Conservation (phyloP, 2,797 vertebrate species). For the Notolepis coatsorum region DNA sequence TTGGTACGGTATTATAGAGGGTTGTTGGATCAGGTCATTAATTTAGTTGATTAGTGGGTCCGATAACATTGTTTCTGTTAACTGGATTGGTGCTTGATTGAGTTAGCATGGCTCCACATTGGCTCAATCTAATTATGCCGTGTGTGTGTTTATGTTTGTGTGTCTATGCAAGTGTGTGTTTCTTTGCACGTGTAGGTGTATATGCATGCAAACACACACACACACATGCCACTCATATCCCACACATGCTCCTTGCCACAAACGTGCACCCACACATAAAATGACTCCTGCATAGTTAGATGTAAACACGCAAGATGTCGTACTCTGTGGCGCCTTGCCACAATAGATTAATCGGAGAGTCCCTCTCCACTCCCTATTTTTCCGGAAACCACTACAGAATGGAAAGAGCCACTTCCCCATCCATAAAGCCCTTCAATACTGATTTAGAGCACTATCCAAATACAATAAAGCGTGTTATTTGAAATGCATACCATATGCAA, state of each 20-base stretch:
- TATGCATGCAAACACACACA: neutral
- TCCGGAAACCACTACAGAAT: constrained; percentile 8
- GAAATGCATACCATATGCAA: constrained; percentile 57
- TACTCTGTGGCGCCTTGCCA: neutral
- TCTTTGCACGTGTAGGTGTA: no score
- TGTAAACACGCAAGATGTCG: neutral
- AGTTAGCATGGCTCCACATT: neutral
- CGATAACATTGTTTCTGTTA: neutral
- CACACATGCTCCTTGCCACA: neutral
- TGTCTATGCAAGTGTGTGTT: neutral
- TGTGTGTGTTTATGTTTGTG: neutral
- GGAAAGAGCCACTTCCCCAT: constrained; percentile 10
- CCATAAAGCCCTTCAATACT: constrained; percentile 29
- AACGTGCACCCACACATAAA: neutral
- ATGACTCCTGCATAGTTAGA: neutral
- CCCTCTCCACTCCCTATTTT: constrained; percentile 24
- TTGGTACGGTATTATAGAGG: neutral
- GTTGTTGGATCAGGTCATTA: neutral
- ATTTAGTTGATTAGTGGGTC: neutral
- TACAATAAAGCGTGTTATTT: constrained; percentile 55
- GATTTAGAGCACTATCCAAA: constrained; percentile 43
- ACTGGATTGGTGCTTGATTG: neutral
- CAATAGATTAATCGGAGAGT: constrained; percentile 22
- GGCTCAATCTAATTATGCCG: no score
- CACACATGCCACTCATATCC: neutral